Evolutionary conservation across 1,140 invertebrate genomes (phyloP).

Genomic region (Musca vetustissima): DNA sequence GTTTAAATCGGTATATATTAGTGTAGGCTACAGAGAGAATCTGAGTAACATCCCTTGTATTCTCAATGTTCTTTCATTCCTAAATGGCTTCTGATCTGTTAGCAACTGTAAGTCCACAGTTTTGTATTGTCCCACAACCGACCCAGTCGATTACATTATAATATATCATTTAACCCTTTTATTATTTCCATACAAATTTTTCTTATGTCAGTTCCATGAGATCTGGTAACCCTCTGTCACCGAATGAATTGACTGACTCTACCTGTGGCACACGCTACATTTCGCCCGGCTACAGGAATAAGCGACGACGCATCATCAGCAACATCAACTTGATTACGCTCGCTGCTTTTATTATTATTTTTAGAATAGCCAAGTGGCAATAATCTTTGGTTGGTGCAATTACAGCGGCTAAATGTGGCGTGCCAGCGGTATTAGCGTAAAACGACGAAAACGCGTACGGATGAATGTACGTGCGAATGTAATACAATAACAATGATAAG

Average conservation of each 20-base stretch:
- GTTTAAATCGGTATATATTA: no score
- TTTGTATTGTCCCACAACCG: no score
- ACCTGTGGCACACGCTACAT: slow-evolving; percentile 6
- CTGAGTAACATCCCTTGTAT: no score
- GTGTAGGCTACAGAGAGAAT: no score
- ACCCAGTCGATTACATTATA: no score
- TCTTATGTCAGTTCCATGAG: no score
- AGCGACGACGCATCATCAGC: no score
- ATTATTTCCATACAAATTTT: no score
- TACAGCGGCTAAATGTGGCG: slow-evolving; percentile 7
- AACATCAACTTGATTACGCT: not conserved
- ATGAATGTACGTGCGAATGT: not conserved
- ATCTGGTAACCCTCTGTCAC: not conserved
- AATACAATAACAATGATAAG: not conserved
- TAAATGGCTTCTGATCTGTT: no score
- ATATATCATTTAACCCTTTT: no score
- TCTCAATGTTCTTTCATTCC: no score
- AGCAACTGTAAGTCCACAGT: no score
- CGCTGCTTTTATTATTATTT: slow-evolving; percentile 9
- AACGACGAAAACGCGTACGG: not conserved
- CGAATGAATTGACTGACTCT: not conserved
- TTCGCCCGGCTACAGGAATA: not conserved
- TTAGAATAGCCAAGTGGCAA: slow-evolving; percentile 9
- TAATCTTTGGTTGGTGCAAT: not conserved
- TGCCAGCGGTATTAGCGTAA: slow-evolving; percentile 2